Base-by-base conservation (phyloP, 1,140 invertebrate genomes). In the Battus philenor region DNA sequence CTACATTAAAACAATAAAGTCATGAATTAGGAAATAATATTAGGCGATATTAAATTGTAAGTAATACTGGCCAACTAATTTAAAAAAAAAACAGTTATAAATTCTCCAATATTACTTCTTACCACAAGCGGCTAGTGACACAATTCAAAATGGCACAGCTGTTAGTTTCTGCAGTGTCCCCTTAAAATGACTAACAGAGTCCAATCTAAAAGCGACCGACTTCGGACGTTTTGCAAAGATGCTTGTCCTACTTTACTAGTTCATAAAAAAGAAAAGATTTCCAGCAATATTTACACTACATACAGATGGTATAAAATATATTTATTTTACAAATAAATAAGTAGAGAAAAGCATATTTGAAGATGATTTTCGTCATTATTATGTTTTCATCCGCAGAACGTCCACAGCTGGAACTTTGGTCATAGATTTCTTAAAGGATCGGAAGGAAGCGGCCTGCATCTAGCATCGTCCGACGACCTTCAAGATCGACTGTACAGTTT, bases 191-290 rank as follows among this genome's bases (percentile, higher is more conserved):
- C 10, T 22, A 24, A 41, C 16, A 41, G n/a, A n/a, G 8, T 29
- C n/a, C 12, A 13, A 9, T 41, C 24, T 10, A 27, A 41, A 41
- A 18, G 13, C 10, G 13, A 41, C 12, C 15, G 38, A 29, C 8
- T 29, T 41, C 24, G 13, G 15, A 26, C 13, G 22, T 9, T 29
- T 27, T 29, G 7, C 16, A 12, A 41, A 17, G 24, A 27, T 13
- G 24, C 22, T 41, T 41, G 38, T 26, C 12, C 22, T 26, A 41
- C 13, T 39, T 39, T n/a, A 12, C 36, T 0, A 6, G 8, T 9
- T 10, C 6, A n/a, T 3, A 36, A 17, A 39, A 27, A 6, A 13
- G 17, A 27, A 30, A 20, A 20, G 18, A 2, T 11, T 30, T 30
- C 29, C 10, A 6, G 26, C 26, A 29, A 9, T 29, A 29, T 29